Percentiles rank a stretch among this genome's conserved stretches.
phyloP scores from a whole-genome alignment of 2,113 vertebrate species.

The Abramis brama region DNA sequence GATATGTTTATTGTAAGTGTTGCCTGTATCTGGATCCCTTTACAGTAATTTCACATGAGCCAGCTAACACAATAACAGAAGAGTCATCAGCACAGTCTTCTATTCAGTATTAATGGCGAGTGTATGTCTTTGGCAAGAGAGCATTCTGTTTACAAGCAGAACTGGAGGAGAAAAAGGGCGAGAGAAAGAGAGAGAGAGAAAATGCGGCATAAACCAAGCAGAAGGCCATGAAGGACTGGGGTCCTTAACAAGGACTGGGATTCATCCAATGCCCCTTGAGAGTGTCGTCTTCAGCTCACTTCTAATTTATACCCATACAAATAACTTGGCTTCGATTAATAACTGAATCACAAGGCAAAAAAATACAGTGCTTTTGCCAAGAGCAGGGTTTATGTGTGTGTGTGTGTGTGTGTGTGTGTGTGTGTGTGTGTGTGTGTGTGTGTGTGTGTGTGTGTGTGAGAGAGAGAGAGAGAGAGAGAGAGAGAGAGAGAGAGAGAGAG shows the following conservation, averaged over 20 bases:
- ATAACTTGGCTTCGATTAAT: slow-evolving; percentile 68
- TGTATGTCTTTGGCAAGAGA: slow-evolving; percentile 40
- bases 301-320: slow-evolving; percentile 70
- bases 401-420: slow-evolving; percentile 9
- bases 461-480: background rate
- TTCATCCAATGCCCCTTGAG: slow-evolving; percentile 62
- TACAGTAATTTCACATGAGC: slow-evolving; percentile 52
- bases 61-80: slow-evolving; percentile 49
- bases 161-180: background rate
- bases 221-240: slow-evolving; percentile 48
- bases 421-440: slow-evolving; percentile 19
- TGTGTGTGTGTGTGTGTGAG: background rate
- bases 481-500: background rate
- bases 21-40: slow-evolving; percentile 38
- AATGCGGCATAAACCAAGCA: slow-evolving; percentile 51
- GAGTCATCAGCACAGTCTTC: slow-evolving; percentile 33
- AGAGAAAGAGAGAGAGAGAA: background rate
- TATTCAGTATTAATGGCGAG: slow-evolving; percentile 46
- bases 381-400: background rate
- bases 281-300: slow-evolving; percentile 62
- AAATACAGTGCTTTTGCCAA: slow-evolving; percentile 44
- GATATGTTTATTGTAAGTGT: slow-evolving; percentile 19
- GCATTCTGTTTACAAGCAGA: slow-evolving; percentile 45
- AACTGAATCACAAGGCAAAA: slow-evolving; percentile 69
- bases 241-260: slow-evolving; percentile 53